Evolutionary conservation across 2,113 vertebrate genomes (phyloP).

Genomic region (Parus major): DNA sequence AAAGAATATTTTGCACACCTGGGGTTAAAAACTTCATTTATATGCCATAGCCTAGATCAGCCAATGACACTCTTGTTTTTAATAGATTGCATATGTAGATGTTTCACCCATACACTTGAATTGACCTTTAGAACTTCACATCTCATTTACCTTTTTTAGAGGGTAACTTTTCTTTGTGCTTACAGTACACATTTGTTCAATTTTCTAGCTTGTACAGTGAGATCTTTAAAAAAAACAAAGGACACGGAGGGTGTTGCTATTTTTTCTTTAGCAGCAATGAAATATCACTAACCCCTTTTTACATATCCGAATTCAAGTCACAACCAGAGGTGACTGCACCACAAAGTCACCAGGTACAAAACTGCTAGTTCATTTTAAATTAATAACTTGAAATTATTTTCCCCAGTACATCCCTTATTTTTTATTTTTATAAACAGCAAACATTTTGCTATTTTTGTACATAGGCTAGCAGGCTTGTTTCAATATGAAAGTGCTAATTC

Average conservation of each 20-base stretch:
- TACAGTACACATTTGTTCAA: conserved; percentile 84
- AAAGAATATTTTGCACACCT: conserved; percentile 39
- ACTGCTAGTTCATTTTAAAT: conserved; percentile 82
- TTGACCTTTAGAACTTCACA: conserved; percentile 84
- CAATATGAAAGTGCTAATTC: conserved; percentile 99
- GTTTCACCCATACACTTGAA: conserved; percentile 87
- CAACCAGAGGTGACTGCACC: conserved; percentile 86
- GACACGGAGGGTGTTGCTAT: conserved; percentile 84
- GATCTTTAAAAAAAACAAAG: conserved; percentile 81
- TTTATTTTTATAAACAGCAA: conserved; percentile 94
- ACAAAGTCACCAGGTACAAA: conserved; percentile 87
- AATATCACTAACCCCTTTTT: conserved; percentile 83
- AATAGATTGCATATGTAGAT: conserved; percentile 93
- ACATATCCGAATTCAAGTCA: conserved; percentile 88
- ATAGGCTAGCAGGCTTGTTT: conserved; percentile 99
- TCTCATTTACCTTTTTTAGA: conserved; percentile 90
- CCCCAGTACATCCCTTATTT: conserved; percentile 84
- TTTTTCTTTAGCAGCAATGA: conserved; percentile 81
- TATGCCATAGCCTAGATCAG: conserved; percentile 64
- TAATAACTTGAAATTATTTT: conserved; percentile 79
- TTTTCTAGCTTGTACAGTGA: conserved; percentile 83
- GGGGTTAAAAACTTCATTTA: conserved; percentile 33
- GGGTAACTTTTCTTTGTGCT: conserved; percentile 82
- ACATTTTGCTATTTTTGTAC: conserved; percentile 96
- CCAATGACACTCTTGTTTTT: conserved; percentile 75